These are phyloP conservation scores for Bombus ignitus DNA, from an alignment of 1,140 invertebrate species.

Conservation along the genomic window DNA sequence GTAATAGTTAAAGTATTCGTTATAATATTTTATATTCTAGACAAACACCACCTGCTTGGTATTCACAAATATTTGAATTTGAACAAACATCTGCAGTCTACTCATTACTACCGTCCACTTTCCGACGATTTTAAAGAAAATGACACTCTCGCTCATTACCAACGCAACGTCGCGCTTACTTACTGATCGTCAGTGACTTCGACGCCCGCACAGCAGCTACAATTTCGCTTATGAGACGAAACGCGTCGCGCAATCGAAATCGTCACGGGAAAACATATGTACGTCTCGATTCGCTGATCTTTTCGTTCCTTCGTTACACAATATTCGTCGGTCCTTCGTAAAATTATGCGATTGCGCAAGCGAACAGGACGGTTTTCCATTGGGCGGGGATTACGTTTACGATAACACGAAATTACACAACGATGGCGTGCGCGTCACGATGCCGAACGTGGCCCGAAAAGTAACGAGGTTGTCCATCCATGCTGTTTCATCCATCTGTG, in stretches of 20 bases:
- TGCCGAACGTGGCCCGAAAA: slow-evolving; percentile 37
- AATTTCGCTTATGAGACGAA: neutral
- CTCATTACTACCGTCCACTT: neutral
- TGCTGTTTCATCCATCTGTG: neutral
- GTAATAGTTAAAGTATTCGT: too few species aligned
- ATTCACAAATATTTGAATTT: neutral
- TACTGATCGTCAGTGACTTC: neutral
- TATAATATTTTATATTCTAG: too few species aligned
- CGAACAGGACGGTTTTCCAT: neutral
- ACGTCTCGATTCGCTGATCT: slow-evolving; percentile 33
- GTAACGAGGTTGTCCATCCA: slow-evolving; percentile 16
- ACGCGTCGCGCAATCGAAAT: neutral
- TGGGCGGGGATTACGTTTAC: slow-evolving; percentile 31
- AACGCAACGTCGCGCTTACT: neutral
- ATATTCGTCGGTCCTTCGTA: slow-evolving; percentile 11
- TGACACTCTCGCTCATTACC: neutral
- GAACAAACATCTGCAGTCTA: neutral
- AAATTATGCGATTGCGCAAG: slow-evolving; percentile 23
- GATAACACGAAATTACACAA: slow-evolving; percentile 49
- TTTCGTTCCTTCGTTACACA: slow-evolving; percentile 27
- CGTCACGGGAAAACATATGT: neutral
- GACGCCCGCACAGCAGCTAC: neutral
- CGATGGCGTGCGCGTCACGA: neutral
- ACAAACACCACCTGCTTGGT: neutral
- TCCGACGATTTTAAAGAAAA: too few species aligned